Evolutionary conservation across 2,113 vertebrate species (phyloP), one percentile per base, ranked within the genome.

Genomic region (Sciurus niger): DNA sequence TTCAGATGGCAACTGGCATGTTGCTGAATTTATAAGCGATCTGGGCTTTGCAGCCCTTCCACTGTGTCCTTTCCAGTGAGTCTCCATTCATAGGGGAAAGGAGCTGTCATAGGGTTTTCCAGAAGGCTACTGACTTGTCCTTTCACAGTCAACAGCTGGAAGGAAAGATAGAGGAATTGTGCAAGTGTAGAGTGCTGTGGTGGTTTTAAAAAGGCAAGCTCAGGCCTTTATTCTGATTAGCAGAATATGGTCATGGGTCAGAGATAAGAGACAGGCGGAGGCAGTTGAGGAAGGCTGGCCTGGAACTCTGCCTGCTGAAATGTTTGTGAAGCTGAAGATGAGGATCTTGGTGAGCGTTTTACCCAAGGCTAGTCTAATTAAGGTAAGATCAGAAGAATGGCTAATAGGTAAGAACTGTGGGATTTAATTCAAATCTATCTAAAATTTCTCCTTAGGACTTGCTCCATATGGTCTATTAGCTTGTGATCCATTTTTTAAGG

Each of bases 201-300:
- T 17, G 9, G 34, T 46, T 84, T 92, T 77, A 25, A 92, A 83
- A 65, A 80, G 20, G 40, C 84, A 68, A 93, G 70, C 37, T 48
- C 60, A 40, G 82, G 60, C 77, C 53, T 76, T 78, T 67, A 83
- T 67, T 87, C 55, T 60, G 55, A 93, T 53, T n/a, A 94, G 79
- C 65, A 95, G 86, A 95, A 89, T 76, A 63, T 14, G 32, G 94
- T 93, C 74, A 37, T 6, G 58, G 90, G 84, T 90, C 88, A 90
- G 87, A 95, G 94, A 92, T 96, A 94, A 95, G 91, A 94, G 73
- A 67, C 46, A 48, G 76, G 8, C 51, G 0, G 25, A 91, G 58
- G n/a, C 9, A 1, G n/a, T 18, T 51, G 74, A 60, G 76, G 63
- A 88, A 93, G 70, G 63, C 88, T 86, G 63, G 76, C n/a, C n/a